Evolutionary conservation across 2,888 invertebrate species (phyloP).

Genomic region (Scrobipalpa costella): DNA sequence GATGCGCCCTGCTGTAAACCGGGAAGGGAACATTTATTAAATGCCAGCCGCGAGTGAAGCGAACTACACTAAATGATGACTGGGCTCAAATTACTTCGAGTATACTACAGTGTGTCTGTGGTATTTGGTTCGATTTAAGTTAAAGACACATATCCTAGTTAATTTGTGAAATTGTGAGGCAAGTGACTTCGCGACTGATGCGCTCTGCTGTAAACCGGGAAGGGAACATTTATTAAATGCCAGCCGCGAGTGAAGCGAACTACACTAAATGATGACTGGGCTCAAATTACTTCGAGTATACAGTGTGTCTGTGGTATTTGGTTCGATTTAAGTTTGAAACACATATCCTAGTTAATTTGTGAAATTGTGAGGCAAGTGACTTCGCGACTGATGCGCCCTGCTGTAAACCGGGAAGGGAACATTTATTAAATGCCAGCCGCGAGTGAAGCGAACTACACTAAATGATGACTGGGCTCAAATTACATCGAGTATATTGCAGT

Average conservation of each 20-base stretch:
- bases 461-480: constrained; percentile 14
- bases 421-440: constrained; percentile 60
- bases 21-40: constrained; percentile 69
- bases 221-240: constrained; percentile 71
- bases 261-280: too few relatives aligned
- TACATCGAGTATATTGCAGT: constrained; percentile 2
- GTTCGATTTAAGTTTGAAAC: too few relatives aligned
- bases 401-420: constrained; percentile 59
- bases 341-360: constrained; percentile 77
- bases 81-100: not conserved
- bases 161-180: too few relatives aligned
- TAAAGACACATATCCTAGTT: too few relatives aligned
- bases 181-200: constrained; percentile 74
- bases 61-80: constrained; percentile 23
- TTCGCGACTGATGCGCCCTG: constrained; percentile 69
- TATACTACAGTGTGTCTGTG: too few relatives aligned
- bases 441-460: constrained; percentile 18
- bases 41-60: constrained; percentile 36
- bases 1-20: constrained; percentile 63
- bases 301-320: too few relatives aligned
- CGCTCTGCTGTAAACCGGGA: constrained; percentile 55
- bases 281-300: too few relatives aligned
- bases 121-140: too few relatives aligned
- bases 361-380: constrained; percentile 76
- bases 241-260: too few relatives aligned